Base-by-base conservation (phyloP, 2,113 vertebrate genomes). In the Bubalus kerabau region DNA sequence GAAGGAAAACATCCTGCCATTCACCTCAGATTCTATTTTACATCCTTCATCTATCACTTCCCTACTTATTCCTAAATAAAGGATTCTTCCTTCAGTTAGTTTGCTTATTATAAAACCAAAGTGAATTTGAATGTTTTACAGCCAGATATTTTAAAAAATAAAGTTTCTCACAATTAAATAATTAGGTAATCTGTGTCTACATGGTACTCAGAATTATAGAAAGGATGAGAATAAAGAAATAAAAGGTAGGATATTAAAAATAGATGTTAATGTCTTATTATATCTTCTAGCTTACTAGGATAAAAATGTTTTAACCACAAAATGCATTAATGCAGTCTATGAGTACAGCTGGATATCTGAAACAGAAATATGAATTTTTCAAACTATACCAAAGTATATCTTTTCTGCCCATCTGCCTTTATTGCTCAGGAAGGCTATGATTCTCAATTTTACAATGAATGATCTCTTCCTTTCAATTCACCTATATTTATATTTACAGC, bases 251-350 rank as follows among this genome's bases (percentile, higher is more conserved):
- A 46, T 84, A 95, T 52, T 97, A 89, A 95, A 94, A 87, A 87
- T 1, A 83, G 67, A 81, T 74, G n/a, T 85, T 92, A 94, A 76
- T 86, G 23, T 28, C 81, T 92, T 96, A 86, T 52, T 84, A 89
- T 6, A 95, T 64, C 30, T 76, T 97, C 89, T 76, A 91, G 14
- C 56, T 67, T 94, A 95, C 80, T 85, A 74, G n/a, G n/a, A 96
- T 86, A 95, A 97, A 97, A 95, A 90, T 43, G 4, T 93, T 80
- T 95, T 91, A 96, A 83, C 23, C 17, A 87, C 46, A 96, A 94
- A 94, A 94, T 87, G 40, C 15, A 90, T 84, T 89, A 85, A 85
- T 57, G 10, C 16, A 91, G 30, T 17, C 81, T 62, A 90, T 16
- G 10, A 56, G 84, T 90, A 87, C 5, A 90, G 28, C 0, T 95